Percentiles rank a stretch among this genome's conserved stretches.
Conservation (phyloP, 2,888 invertebrate genomes). For the Mesoligia furuncula region DNA sequence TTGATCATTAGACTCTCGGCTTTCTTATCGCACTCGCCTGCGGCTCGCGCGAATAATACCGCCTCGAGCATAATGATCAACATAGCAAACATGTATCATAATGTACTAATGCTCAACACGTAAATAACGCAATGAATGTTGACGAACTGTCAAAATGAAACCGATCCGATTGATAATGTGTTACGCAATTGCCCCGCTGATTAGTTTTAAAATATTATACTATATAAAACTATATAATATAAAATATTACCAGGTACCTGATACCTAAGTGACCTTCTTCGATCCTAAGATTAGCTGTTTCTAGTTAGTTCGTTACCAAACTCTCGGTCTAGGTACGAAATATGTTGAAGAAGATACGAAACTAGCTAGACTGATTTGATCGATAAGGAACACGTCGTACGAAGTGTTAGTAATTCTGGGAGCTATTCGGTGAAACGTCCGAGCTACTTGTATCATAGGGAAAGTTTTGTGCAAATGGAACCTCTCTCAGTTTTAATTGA, state of each 20-base stretch:
- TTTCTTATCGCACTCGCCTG: too few relatives aligned
- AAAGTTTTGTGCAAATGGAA: slow-evolving; percentile 24
- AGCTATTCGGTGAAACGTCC: slow-evolving; percentile 12
- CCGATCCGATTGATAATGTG: too few relatives aligned
- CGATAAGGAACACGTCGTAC: slow-evolving; percentile 7
- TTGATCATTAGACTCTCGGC: too few relatives aligned
- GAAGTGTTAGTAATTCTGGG: background rate
- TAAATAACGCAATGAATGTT: too few relatives aligned
- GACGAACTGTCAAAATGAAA: too few relatives aligned
- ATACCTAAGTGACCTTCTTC: background rate
- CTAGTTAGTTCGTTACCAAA: background rate
- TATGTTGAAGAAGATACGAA: background rate
- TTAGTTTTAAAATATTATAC: background rate
- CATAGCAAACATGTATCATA: too few relatives aligned
- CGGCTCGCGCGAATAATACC: too few relatives aligned
- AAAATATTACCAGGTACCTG: background rate
- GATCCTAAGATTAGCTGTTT: background rate
- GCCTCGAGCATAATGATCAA: too few relatives aligned
- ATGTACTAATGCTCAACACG: too few relatives aligned
- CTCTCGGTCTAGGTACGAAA: background rate
- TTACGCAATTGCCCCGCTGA: too few relatives aligned
- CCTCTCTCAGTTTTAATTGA: slow-evolving; percentile 31
- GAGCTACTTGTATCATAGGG: slow-evolving; percentile 2
- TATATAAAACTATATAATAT: too few relatives aligned
- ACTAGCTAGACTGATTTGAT: background rate